Evolutionary conservation across 2,113 vertebrate genomes (phyloP), one percentile per base, ranked within the genome.

Genomic region (Platysternon megacephalum): DNA sequence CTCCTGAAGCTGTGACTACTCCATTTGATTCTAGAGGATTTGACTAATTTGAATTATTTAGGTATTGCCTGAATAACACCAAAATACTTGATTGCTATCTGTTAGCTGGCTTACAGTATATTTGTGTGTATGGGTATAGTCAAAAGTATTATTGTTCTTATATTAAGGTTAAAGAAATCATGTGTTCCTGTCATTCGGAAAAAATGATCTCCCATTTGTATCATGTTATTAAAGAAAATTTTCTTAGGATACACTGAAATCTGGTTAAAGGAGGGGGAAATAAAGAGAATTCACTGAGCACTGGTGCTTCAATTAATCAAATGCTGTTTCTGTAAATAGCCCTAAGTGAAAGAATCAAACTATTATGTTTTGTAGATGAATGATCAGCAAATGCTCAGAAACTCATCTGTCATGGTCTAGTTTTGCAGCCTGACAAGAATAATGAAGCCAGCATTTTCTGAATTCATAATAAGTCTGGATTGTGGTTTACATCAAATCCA

Each of bases 281-380:
- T 65, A 95, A 92, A 95, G 95, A 96, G 79, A 97, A 95, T 97
- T 95, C 97, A 79, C 96, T 89, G 87, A 96, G 93, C 48, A 81
- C 79, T 51, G 17, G 21, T 48, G 52, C 96, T 97, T 97, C 95
- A 93, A 98, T 98, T 98, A 98, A 98, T 98, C 98, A 98, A 97
- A 91, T 97, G 97, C 96, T 98, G 86, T 95, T 98, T 97, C 97
- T 97, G 97, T 95, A 98, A 98, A 98, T 96, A 98, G 96, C 97
- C 35, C 0, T 97, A 97, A 98, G 97, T 98, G 94, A 98, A 97
- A 98, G 95, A 98, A 98, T 98, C 97, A 98, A 97, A 98, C 96
- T 98, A 97, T 97, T 98, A 95, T 84, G 95, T 95, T 98, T 95
- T 97, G 97, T 98, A 98, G 97, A 98, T 98, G 98, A 98, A 98